A percentile compares a stretch with the other conserved stretches of the same genome.
Conservation (phyloP, 2,113 vertebrate species). For the Oreotrochilus melanogaster region DNA sequence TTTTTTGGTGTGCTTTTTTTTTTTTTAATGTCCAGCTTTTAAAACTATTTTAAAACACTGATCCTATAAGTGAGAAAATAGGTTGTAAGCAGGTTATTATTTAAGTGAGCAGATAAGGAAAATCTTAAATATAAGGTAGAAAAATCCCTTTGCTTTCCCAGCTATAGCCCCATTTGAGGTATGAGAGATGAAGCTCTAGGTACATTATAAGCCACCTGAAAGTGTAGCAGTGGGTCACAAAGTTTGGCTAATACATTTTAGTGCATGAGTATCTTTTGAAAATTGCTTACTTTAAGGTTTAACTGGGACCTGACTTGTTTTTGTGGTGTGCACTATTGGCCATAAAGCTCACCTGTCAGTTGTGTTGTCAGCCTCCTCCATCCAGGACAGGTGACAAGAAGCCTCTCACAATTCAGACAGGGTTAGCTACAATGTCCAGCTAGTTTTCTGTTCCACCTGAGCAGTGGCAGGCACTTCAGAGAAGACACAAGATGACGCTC, state of each 20-base stretch:
- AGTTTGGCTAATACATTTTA: background rate
- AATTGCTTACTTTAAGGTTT: background rate
- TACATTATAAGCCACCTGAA: background rate
- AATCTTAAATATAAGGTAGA: background rate
- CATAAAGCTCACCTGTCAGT: accelerated
- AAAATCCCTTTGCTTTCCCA: background rate
- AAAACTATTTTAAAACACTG: background rate
- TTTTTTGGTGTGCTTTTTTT: no score
- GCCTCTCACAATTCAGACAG: background rate
- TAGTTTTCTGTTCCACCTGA: background rate
- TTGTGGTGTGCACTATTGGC: background rate
- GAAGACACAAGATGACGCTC: background rate
- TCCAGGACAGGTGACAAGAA: background rate
- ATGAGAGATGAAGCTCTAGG: background rate
- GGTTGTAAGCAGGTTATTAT: background rate
- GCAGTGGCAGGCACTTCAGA: background rate
- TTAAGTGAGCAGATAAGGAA: background rate
- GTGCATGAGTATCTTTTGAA: background rate
- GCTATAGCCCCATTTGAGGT: background rate
- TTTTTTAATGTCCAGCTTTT: background rate
- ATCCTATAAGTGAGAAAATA: background rate
- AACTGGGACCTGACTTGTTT: background rate
- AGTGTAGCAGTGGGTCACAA: background rate
- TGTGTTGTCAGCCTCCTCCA: background rate
- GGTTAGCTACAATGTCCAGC: background rate